Percentiles rank a stretch among this genome's conserved stretches.
Conservation (phyloP, 2,888 invertebrate species). For the Tenthredo amoena region DNA sequence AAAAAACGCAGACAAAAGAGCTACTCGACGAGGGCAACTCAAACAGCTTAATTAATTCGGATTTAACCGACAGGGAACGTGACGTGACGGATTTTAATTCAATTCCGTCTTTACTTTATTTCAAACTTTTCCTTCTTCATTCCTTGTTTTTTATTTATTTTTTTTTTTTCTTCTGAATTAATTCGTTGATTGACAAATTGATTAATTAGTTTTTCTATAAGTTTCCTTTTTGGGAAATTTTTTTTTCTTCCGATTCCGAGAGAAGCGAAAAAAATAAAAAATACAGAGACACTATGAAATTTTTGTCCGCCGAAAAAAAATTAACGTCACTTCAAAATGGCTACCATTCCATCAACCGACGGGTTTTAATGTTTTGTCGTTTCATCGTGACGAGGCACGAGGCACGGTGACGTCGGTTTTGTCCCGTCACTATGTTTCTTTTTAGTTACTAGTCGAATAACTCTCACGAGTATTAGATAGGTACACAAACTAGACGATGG, state of each 20-base stretch:
- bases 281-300: not conserved
- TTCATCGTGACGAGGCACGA: conserved; percentile 49
- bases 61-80: conserved; percentile 74
- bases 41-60: conserved; percentile 77
- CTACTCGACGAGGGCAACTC: conserved; percentile 58
- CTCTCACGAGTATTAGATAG: conserved; percentile 37
- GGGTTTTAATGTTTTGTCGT: conserved; percentile 47
- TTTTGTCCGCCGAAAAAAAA: not conserved
- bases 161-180: too few species aligned
- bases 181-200: too few species aligned
- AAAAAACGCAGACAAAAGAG: conserved; percentile 60
- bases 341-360: not conserved
- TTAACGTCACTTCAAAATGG: conserved; percentile 36
- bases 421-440: conserved; percentile 7
- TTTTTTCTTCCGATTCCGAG: not conserved
- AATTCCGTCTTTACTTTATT: conserved; percentile 58
- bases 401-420: not conserved
- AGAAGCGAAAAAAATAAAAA: not conserved
- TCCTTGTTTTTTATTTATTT: not conserved
- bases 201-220: too few species aligned
- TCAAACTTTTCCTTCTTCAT: not conserved
- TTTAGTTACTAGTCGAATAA: not conserved
- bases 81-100: conserved; percentile 72
- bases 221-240: too few species aligned
- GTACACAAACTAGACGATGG: not conserved